Percentiles rank a stretch among this genome's conserved stretches.
Evolutionary conservation across 2,113 vertebrate genomes (phyloP).

Genomic region (Channa argus): DNA sequence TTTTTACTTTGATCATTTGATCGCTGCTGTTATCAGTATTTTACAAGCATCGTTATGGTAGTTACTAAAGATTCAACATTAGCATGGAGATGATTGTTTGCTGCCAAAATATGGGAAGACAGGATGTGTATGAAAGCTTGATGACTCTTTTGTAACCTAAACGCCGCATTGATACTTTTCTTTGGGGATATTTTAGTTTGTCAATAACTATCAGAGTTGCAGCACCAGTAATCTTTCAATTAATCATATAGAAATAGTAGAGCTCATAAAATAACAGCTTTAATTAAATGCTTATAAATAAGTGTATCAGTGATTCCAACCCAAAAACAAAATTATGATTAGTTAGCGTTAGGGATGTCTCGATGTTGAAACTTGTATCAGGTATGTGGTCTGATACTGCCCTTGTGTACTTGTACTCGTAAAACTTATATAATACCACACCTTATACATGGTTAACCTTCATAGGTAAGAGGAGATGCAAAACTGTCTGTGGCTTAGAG

Average conservation of each 20-base stretch:
- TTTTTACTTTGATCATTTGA: background rate
- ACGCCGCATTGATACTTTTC: background rate
- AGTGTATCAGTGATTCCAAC: background rate
- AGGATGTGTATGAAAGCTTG: constrained; percentile 14
- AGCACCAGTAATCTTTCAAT: background rate
- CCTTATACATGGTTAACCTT: no score
- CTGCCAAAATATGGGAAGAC: constrained; percentile 14
- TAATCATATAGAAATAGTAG: background rate
- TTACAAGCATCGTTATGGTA: no score
- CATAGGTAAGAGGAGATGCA: no score
- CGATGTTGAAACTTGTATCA: no score
- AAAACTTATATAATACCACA: no score
- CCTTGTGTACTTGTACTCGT: no score
- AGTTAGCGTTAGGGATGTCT: background rate
- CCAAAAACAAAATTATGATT: background rate
- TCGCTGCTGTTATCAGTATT: no score
- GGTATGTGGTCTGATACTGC: no score
- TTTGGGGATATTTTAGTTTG: background rate
- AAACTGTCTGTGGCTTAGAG: no score
- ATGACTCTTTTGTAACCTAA: constrained; percentile 20
- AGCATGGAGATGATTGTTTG: constrained; percentile 9
- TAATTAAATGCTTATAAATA: background rate
- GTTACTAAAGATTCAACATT: background rate
- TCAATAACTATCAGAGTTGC: background rate
- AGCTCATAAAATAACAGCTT: background rate